Evolutionary conservation across 2,888 invertebrate genomes (phyloP).

Genomic region (Ecdyonurus torrentis): DNA sequence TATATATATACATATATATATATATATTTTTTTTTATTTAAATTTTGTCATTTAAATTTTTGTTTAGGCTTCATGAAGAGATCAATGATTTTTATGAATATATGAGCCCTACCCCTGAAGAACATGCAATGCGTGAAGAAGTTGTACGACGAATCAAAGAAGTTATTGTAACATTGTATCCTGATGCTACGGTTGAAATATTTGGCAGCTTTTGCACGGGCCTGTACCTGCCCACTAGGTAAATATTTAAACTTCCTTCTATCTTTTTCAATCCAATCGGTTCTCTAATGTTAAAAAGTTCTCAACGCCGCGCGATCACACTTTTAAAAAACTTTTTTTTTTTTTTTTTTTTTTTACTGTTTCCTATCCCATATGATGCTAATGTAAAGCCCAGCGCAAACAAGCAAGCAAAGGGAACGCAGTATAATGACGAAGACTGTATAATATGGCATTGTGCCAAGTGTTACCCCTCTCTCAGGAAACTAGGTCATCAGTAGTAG

Average conservation of each 20-base stretch:
- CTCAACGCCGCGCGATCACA: no score
- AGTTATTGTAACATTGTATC: conserved; percentile 80
- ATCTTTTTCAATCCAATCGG: no score
- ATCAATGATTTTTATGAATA: conserved; percentile 92
- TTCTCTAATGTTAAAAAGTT: no score
- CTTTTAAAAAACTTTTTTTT: no score
- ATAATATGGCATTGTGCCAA: not conserved
- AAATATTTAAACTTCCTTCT: conserved; percentile 13
- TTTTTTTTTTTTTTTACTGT: no score
- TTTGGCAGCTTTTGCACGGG: conserved; percentile 97
- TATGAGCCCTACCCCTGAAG: conserved; percentile 85
- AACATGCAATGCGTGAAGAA: conserved; percentile 72
- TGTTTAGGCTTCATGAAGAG: conserved; percentile 78
- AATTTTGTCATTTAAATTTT: conserved; percentile 15
- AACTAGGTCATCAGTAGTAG: not conserved
- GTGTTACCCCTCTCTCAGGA: not conserved
- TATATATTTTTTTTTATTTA: no score
- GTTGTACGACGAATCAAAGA: conserved; percentile 80
- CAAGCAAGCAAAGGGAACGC: not conserved
- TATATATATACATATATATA: no score
- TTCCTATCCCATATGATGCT: no score
- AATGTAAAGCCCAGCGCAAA: no score
- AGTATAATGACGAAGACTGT: no score
- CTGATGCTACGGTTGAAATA: conserved; percentile 85
- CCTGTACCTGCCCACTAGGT: conserved; percentile 92